Base-by-base conservation (phyloP, 2,888 invertebrate genomes). In the Leuctra nigra region DNA sequence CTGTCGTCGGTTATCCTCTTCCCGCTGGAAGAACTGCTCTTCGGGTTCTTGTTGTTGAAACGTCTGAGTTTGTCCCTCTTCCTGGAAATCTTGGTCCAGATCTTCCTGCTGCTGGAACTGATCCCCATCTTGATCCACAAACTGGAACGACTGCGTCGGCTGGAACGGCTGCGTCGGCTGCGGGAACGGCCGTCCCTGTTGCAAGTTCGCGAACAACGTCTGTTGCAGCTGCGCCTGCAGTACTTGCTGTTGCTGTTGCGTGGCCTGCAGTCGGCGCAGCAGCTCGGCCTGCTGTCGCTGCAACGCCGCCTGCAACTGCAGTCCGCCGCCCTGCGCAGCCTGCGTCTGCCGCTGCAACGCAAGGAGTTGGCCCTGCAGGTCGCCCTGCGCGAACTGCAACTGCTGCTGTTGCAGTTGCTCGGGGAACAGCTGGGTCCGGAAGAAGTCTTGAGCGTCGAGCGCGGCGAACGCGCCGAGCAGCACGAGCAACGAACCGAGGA, bases 271-370 rank as follows among this genome's bases (percentile, higher is more conserved):
- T 50, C 38, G 54, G 11, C 38, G 38, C 35, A 60, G 57, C 14
- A 63, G 56, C 54, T 64, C 61, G 4, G 66, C 53, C 46, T 61
- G 59, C 16, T 55, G 54, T 23, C 33, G 35, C 25, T 38, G 58
- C 11, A 58, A 16, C 22, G 33, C 11, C 11, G 39, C 18, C 54
- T 47, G 53, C 11, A 35, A 14, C 54, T 47, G 53, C 20, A 41
- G 39, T 41, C 48, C 55, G n/a, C 33, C 56, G 22, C 60, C 53
- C 54, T 62, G 63, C 13, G 67, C 56, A 55, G 64, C 58, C 52
- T 66, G 66, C 44, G 66, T 68, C 67, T 63, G 73, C 67, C 61
- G 69, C 69, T 61, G 74, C 64, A 66, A 64, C 64, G 54, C 68
- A 65, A 33, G 69, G 64, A 64, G 69, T 63, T 63, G 63, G 39